Evolutionary conservation across 1,140 invertebrate genomes (phyloP).

Genomic region (Sarcophaga peregrina): DNA sequence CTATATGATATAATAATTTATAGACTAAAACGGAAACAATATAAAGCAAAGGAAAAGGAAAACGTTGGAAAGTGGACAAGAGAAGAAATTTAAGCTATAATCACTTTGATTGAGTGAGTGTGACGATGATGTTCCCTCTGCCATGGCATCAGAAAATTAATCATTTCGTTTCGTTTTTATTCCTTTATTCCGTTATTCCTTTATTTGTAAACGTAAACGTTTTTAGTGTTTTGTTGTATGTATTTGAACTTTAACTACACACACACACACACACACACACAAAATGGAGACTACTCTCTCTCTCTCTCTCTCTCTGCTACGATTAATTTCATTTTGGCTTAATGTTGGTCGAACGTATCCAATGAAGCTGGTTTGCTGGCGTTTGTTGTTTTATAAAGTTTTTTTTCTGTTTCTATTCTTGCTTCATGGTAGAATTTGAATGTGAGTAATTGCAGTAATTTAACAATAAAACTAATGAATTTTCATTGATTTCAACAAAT

Average conservation of each 20-base stretch:
- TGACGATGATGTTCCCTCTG: neutral
- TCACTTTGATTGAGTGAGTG: slow-evolving; percentile 21
- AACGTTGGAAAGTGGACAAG: too few species aligned
- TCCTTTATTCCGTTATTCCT: neutral
- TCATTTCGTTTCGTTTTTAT: neutral
- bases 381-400: neutral
- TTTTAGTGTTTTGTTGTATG: too few species aligned
- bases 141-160: slow-evolving; percentile 18
- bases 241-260: too few species aligned
- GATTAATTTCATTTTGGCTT: neutral
- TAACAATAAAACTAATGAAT: slow-evolving; percentile 27
- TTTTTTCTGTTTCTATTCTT: too few species aligned
- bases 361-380: neutral
- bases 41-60: neutral
- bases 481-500: slow-evolving; percentile 17
- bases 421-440: neutral
- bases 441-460: slow-evolving; percentile 27
- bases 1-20: neutral
- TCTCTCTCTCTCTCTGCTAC: too few species aligned
- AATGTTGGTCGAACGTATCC: neutral
- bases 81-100: neutral
- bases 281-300: too few species aligned
- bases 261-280: too few species aligned
- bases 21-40: neutral
- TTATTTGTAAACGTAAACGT: too few species aligned